Base-by-base conservation (phyloP, 2,888 invertebrate genomes). In the Volucella inanis region DNA sequence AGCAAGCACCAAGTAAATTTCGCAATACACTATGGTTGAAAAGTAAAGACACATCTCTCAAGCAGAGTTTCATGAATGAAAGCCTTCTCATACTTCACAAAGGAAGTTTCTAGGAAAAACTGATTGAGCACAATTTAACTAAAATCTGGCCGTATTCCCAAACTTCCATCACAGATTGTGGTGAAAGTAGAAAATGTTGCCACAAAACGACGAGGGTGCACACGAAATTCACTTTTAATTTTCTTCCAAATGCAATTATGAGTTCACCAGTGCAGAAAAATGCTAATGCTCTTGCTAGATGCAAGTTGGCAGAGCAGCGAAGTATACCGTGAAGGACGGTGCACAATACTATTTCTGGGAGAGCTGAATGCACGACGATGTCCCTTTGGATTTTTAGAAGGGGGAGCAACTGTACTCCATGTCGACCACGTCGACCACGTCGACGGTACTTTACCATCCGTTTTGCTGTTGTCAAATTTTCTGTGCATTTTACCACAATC, bases 221-320 rank as follows among this genome's bases (percentile, higher is more conserved):
- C 18, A 70, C 45, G 38, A 38, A 80, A 80, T 50, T 75, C 62
- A 45, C 68, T 80, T 75, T 74, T 55, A 64, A 64, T 64, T 70
- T 68, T 22, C 55, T 39, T 50, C 62, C 55, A 62, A 72, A 80
- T 68, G 55, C 75, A 80, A 80, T 75, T 70, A 80, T 68, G 67
- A 74, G 68, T 31, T 80, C 74, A 68, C 80, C 75, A 68, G 75
- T 68, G 74, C 62, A 49, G 65, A 74, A 81, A 71, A 81, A 81
- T 65, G 50, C 14, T 59, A 70, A 76, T 71, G 45, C 54, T 70
- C 64, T 70, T 70, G 61, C 76, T 59, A 54, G 59, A 59, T 50
- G 52, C 43, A 45, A 45, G 59, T 54, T 65, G 47, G 31, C 9
- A 31, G 43, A 22, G 62, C 14, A 10, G 41, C 52, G 31, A 31